phyloP scores from a whole-genome alignment of 2,888 invertebrate species.

The Eledone cirrhosa region DNA sequence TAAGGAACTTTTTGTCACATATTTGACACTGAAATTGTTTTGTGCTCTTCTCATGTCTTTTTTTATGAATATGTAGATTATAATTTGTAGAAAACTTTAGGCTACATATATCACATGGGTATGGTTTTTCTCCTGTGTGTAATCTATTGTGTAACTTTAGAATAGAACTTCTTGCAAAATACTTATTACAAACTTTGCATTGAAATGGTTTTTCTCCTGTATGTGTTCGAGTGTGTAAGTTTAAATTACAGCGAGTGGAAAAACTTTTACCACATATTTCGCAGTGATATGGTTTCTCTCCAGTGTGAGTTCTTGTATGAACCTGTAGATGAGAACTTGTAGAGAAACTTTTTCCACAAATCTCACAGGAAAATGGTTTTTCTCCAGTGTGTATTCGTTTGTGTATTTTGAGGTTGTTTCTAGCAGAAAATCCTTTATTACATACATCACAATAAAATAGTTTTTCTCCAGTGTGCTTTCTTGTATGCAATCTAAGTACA shows the following conservation, averaged over 20 bases:
- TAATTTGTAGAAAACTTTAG: neutral
- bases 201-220: conserved; percentile 3
- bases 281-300: conserved; percentile 9
- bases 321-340: conserved; percentile 6
- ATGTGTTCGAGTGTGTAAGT: conserved; percentile 9
- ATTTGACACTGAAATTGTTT: neutral
- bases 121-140: conserved; percentile 9
- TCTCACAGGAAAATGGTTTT: conserved; percentile 20
- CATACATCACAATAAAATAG: conserved; percentile 8
- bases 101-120: conserved; percentile 9
- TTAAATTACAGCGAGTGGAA: neutral
- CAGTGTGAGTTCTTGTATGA: conserved; percentile 7
- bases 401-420: conserved; percentile 4
- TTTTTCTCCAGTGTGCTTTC: conserved; percentile 8
- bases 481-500: neutral
- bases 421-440: conserved; percentile 3
- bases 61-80: neutral
- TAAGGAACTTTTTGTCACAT: neutral
- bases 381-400: conserved; percentile 17
- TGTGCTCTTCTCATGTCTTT: neutral
- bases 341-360: neutral
- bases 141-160: neutral
- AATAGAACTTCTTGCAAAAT: neutral
- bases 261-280: neutral
- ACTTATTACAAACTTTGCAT: neutral